Conservation (phyloP, 2,113 vertebrate genomes). For the Parotia lawesii region DNA sequence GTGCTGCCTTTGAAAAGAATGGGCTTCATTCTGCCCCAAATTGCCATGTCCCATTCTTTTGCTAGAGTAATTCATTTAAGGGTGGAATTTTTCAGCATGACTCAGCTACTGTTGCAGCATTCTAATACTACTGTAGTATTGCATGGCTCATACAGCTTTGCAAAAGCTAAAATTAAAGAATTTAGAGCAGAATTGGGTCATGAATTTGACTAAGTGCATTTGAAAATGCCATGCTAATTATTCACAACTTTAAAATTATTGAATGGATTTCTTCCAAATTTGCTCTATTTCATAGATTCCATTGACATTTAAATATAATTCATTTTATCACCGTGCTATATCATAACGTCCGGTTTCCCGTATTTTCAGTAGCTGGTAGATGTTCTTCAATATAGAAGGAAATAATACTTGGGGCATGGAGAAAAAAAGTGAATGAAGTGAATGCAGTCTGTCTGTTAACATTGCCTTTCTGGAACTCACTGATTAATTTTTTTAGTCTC, state of each 20-base stretch:
- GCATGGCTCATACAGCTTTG: neutral
- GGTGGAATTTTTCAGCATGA: neutral
- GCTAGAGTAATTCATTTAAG: neutral
- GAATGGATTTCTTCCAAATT: neutral
- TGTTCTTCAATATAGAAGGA: neutral
- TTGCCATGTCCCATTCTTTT: neutral
- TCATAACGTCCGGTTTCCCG: neutral
- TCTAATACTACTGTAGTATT: neutral
- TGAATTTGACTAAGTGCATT: neutral
- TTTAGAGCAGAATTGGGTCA: constrained; percentile 22
- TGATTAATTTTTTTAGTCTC: neutral
- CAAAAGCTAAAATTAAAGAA: neutral
- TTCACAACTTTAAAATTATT: constrained; percentile 27
- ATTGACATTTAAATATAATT: constrained; percentile 53
- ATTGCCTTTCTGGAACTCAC: neutral
- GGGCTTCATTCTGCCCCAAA: neutral
- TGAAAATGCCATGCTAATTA: constrained; percentile 26
- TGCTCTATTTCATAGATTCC: neutral
- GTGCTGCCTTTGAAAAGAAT: neutral
- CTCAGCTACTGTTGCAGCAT: neutral
- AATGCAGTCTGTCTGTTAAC: neutral
- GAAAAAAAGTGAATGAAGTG: neutral
- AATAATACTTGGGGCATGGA: neutral
- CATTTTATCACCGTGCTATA: neutral
- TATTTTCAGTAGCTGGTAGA: constrained; percentile 10